Evolutionary conservation across 1,140 invertebrate species (phyloP).

Genomic region (Microplitis mediator): DNA sequence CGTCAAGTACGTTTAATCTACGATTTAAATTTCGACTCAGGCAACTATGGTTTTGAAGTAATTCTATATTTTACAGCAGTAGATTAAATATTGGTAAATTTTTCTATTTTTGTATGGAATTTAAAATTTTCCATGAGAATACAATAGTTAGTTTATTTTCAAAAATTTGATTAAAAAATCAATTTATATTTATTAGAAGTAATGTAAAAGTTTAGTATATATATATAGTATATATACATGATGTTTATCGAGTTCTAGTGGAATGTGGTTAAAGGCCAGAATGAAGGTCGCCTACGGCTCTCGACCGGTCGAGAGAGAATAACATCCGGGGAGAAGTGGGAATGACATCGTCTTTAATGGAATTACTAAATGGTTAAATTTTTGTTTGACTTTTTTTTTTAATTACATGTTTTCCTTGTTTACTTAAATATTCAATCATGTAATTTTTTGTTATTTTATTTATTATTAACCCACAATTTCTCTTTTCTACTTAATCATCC

Average conservation of each 20-base stretch:
- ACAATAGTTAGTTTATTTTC: too few relatives aligned
- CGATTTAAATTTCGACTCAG: too few relatives aligned
- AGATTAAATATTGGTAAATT: too few relatives aligned
- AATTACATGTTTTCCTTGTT: not conserved
- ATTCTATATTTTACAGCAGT: too few relatives aligned
- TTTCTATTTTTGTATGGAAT: too few relatives aligned
- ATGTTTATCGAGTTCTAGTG: slow-evolving; percentile 24
- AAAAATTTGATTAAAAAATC: not conserved
- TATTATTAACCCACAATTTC: too few relatives aligned
- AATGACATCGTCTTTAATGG: slow-evolving; percentile 8
- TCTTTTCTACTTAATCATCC: not conserved
- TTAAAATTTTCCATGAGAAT: too few relatives aligned
- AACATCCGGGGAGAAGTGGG: slow-evolving; percentile 6
- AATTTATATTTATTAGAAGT: not conserved
- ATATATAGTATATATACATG: not conserved
- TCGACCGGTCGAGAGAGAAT: slow-evolving; percentile 9
- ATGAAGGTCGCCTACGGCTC: slow-evolving; percentile 29
- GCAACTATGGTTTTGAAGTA: too few relatives aligned
- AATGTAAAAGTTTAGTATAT: not conserved
- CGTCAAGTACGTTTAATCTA: too few relatives aligned
- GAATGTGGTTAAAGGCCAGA: slow-evolving; percentile 35
- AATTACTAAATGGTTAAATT: not conserved
- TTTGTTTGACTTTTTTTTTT: slow-evolving; percentile 2
- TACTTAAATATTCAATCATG: not conserved
- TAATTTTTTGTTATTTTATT: too few relatives aligned